phyloP scores from a whole-genome alignment of 1,140 invertebrate genomes.

The Lerema accius region DNA sequence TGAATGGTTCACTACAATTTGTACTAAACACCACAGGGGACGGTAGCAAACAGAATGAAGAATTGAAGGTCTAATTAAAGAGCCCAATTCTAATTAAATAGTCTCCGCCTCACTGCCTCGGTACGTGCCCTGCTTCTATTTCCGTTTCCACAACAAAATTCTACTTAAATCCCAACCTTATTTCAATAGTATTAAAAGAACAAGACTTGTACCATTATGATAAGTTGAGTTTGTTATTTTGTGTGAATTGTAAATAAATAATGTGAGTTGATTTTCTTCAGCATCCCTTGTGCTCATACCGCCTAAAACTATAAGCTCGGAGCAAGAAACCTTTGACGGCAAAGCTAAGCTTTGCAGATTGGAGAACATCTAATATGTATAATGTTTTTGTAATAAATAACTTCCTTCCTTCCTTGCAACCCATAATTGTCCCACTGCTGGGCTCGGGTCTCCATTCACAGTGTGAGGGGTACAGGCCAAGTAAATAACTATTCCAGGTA shows the following conservation, averaged over 20 bases:
- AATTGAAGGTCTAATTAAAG: slow-evolving; percentile 58
- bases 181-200: not conserved
- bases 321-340: slow-evolving; percentile 1
- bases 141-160: not conserved
- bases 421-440: no score
- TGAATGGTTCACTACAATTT: slow-evolving; percentile 10
- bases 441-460: no score
- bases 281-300: slow-evolving; percentile 10
- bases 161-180: slow-evolving; percentile 21
- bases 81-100: slow-evolving; percentile 54
- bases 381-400: not conserved
- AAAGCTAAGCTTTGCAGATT: not conserved
- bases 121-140: slow-evolving; percentile 12
- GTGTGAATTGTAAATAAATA: slow-evolving; percentile 6
- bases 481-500: no score
- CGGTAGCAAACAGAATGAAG: slow-evolving; percentile 44
- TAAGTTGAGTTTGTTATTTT: not conserved
- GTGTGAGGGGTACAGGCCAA: no score
- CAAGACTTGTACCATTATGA: not conserved
- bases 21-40: slow-evolving; percentile 31
- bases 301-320: slow-evolving; percentile 1
- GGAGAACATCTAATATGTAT: not conserved
- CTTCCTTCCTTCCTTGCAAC: no score
- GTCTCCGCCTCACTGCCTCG: slow-evolving; percentile 39
- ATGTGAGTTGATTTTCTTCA: slow-evolving; percentile 33